phyloP scores from a whole-genome alignment of 1,140 invertebrate species.

The Wiebesia pumilae region DNA sequence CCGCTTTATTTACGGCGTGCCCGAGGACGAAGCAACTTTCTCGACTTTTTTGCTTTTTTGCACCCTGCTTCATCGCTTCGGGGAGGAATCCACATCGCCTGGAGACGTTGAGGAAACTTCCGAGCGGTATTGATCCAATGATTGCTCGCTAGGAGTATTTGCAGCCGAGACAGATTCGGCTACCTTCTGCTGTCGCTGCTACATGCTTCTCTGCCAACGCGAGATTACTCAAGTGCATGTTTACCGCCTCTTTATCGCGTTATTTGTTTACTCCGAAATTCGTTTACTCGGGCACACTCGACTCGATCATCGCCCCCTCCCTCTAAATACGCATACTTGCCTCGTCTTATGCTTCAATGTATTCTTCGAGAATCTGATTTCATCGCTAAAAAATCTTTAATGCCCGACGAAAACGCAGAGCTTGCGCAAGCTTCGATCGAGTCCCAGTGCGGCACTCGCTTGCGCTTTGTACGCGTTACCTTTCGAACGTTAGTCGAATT shows the following conservation, averaged over 20 bases:
- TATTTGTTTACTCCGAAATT: neutral
- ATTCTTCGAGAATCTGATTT: neutral
- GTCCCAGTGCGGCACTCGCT: no score
- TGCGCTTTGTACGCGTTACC: neutral
- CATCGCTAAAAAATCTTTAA: neutral
- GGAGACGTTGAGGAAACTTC: no score
- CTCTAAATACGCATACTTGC: no score
- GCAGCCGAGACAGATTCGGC: neutral
- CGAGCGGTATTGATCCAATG: conserved; percentile 1
- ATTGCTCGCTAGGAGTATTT: neutral
- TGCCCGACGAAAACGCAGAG: neutral
- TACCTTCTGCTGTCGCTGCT: neutral
- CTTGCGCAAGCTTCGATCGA: neutral
- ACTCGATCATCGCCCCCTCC: no score
- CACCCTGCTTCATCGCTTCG: no score
- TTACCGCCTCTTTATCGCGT: neutral
- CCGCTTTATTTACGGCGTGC: no score
- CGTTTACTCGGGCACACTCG: neutral
- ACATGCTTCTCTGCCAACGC: neutral
- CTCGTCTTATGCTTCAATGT: neutral
- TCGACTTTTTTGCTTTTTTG: no score
- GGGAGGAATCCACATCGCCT: no score
- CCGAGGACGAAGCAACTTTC: no score
- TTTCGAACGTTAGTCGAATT: neutral
- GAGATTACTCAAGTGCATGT: neutral